Evolutionary conservation across 1,140 invertebrate genomes (phyloP).

Genomic region (Vanessa atalanta): DNA sequence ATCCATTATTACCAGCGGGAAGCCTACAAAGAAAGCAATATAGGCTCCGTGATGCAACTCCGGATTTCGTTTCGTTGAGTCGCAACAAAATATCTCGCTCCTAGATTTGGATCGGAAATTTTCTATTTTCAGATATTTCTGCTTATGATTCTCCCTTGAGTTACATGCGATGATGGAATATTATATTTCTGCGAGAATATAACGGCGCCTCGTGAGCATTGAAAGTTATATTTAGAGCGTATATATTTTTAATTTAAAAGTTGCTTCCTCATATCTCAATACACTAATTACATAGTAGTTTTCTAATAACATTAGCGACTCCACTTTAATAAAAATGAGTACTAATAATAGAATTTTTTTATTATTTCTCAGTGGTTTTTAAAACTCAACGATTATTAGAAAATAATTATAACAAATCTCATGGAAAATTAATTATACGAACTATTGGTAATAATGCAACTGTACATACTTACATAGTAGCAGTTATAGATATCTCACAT

Average conservation of each 20-base stretch:
- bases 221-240: background rate
- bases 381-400: no score
- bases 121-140: conserved; percentile 54
- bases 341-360: no score
- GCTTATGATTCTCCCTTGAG: conserved; percentile 47
- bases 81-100: conserved; percentile 46
- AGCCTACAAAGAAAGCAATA: conserved; percentile 51
- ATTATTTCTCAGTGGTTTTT: background rate
- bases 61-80: conserved; percentile 41
- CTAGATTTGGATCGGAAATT: conserved; percentile 48
- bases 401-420: no score
- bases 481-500: no score
- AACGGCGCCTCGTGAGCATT: background rate
- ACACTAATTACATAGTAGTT: background rate
- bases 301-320: background rate
- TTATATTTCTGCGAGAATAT: conserved; percentile 36
- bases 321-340: background rate
- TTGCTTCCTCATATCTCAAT: background rate
- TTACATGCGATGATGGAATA: conserved; percentile 47
- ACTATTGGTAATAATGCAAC: no score
- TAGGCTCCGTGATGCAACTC: conserved; percentile 41
- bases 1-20: conserved; percentile 38
- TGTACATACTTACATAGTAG: no score
- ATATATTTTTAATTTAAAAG: background rate
- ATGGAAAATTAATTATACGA: no score